These are phyloP conservation scores for Ichneumon xanthorius DNA, from an alignment of 2,888 invertebrate genomes.

Conservation along the genomic window DNA sequence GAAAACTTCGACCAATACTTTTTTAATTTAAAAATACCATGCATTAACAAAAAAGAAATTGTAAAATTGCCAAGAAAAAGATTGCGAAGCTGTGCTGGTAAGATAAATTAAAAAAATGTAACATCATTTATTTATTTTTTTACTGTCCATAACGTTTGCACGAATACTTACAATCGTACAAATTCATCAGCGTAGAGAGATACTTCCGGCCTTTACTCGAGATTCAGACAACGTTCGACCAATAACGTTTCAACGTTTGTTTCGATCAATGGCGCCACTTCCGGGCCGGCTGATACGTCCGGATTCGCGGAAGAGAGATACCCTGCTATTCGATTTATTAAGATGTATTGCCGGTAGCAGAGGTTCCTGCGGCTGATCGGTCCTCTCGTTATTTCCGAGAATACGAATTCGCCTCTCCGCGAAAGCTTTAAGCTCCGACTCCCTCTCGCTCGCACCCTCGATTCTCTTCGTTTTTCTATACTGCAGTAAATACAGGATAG, in stretches of 20 bases:
- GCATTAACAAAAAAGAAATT: too few relatives aligned
- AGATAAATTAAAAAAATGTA: neutral
- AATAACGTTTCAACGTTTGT: slow-evolving; percentile 29
- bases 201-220: neutral
- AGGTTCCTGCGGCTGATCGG: slow-evolving; percentile 65
- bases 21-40: too few relatives aligned
- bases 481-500: slow-evolving; percentile 76
- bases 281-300: slow-evolving; percentile 21
- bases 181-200: neutral
- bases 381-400: slow-evolving; percentile 66
- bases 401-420: slow-evolving; percentile 56
- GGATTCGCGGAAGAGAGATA: slow-evolving; percentile 50
- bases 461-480: slow-evolving; percentile 73
- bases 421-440: slow-evolving; percentile 59
- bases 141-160: neutral
- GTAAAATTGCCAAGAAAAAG: too few relatives aligned
- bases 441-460: slow-evolving; percentile 36
- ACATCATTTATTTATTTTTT: neutral
- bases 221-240: slow-evolving; percentile 1
- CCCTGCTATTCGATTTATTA: slow-evolving; percentile 62
- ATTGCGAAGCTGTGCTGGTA: neutral
- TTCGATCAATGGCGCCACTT: slow-evolving; percentile 42
- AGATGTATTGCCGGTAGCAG: slow-evolving; percentile 64
- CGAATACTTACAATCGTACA: neutral
- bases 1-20: slow-evolving; percentile 4